A percentile compares a stretch with the other conserved stretches of the same genome.
Evolutionary conservation across 2,113 vertebrate genomes (phyloP).

Genomic region (Erythrocercus mccallii): DNA sequence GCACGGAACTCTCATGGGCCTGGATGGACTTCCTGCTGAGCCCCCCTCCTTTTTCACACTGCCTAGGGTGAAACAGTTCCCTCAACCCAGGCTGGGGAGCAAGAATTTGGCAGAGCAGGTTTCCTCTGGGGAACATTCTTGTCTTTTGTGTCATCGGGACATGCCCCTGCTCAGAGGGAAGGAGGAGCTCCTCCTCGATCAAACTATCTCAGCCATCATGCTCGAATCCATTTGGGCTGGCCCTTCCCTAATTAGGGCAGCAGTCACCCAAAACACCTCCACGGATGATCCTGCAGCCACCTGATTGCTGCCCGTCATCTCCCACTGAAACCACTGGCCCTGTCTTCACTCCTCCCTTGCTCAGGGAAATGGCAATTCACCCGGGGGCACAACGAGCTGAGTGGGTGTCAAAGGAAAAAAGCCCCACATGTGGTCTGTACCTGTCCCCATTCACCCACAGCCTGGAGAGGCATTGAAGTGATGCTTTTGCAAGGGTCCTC

Average conservation of each 20-base stretch:
- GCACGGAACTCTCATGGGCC: fast-evolving
- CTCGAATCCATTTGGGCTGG: background rate
- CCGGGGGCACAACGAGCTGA: background rate
- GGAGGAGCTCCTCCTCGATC: background rate
- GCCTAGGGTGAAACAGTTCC: background rate
- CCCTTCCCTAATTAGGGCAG: conserved; percentile 14
- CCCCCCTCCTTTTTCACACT: background rate
- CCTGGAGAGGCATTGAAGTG: background rate
- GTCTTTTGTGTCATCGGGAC: conserved; percentile 48
- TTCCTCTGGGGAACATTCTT: conserved; percentile 53
- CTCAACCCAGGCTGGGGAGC: background rate
- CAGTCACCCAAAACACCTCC: background rate
- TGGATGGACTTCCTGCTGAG: background rate
- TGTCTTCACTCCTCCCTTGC: background rate
- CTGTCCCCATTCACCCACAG: background rate
- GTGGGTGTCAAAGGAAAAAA: background rate
- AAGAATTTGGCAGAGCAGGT: background rate
- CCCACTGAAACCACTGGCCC: fast-evolving
- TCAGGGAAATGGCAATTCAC: background rate
- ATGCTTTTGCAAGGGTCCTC: background rate
- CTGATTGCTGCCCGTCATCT: fast-evolving
- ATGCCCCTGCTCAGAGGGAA: conserved; percentile 42
- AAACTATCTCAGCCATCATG: background rate
- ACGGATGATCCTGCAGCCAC: background rate
- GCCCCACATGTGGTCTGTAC: background rate